phyloP scores from a whole-genome alignment of 2,113 vertebrate species.

The Sphyrna mokarran region DNA sequence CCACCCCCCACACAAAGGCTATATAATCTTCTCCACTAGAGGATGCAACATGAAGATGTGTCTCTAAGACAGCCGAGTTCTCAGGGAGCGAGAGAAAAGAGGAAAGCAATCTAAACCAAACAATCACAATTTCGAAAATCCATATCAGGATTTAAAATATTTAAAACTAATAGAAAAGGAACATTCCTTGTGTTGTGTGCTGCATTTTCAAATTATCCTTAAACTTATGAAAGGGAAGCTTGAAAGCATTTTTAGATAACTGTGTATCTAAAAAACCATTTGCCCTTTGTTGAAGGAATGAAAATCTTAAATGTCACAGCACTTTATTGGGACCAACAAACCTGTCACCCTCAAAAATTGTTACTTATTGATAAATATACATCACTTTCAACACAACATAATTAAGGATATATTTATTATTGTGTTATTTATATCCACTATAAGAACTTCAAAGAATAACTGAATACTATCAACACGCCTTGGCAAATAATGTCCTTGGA shows the following conservation, averaged over 20 bases:
- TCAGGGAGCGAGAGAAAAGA: background rate
- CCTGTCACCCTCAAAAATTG: background rate
- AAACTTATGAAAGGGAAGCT: background rate
- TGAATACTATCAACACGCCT: background rate
- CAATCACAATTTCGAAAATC: background rate
- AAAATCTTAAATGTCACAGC: background rate
- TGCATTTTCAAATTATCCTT: background rate
- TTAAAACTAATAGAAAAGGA: background rate
- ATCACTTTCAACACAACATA: too few species aligned
- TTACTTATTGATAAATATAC: background rate
- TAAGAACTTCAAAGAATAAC: background rate
- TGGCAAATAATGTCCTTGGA: background rate
- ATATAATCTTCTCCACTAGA: background rate
- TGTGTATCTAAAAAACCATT: background rate
- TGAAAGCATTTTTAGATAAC: background rate
- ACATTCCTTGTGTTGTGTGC: background rate
- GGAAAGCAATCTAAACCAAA: background rate
- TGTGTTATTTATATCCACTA: background rate
- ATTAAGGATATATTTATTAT: background rate
- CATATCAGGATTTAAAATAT: background rate
- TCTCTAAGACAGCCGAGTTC: background rate
- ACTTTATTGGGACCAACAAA: background rate
- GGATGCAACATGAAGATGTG: background rate
- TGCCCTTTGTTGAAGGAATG: background rate
- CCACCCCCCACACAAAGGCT: background rate